Evolutionary conservation across 1,140 invertebrate species (phyloP).

Genomic region (Himalopsyche phryganea): DNA sequence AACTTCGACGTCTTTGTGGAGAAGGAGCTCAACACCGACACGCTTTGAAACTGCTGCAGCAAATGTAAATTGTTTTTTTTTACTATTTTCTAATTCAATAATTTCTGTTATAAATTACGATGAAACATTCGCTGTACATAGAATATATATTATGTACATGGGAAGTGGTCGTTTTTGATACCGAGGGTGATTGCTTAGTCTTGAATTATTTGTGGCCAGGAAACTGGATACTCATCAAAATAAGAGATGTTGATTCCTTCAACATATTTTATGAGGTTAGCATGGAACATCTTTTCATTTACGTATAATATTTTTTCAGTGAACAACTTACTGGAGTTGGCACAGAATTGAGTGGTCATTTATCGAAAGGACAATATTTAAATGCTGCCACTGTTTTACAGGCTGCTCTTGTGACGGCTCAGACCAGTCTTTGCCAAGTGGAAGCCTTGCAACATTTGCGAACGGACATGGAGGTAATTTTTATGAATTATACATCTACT

Average conservation of each 20-base stretch:
- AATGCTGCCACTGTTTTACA: constrained; percentile 82
- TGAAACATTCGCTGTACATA: too few relatives aligned
- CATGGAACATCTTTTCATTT: too few relatives aligned
- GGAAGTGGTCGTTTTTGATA: too few relatives aligned
- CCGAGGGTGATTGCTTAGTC: too few relatives aligned
- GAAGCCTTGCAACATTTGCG: constrained; percentile 78
- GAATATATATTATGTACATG: too few relatives aligned
- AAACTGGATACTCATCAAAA: too few relatives aligned
- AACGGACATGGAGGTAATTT: constrained; percentile 58
- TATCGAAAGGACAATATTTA: constrained; percentile 76
- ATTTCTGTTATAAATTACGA: background rate
- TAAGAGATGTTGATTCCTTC: too few relatives aligned
- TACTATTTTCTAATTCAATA: background rate
- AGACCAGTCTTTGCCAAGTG: constrained; percentile 70
- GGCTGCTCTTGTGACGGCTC: constrained; percentile 63
- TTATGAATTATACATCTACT: background rate
- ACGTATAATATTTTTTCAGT: too few relatives aligned
- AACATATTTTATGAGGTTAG: too few relatives aligned
- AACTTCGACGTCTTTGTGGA: constrained; percentile 87
- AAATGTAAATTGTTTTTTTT: too few relatives aligned
- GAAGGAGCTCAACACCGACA: constrained; percentile 92
- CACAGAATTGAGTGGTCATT: constrained; percentile 65
- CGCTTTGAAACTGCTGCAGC: constrained; percentile 79
- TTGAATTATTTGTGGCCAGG: too few relatives aligned
- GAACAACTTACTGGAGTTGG: constrained; percentile 78